Conservation (phyloP, 1,140 invertebrate species). For the Dolichoris vasculosae region DNA sequence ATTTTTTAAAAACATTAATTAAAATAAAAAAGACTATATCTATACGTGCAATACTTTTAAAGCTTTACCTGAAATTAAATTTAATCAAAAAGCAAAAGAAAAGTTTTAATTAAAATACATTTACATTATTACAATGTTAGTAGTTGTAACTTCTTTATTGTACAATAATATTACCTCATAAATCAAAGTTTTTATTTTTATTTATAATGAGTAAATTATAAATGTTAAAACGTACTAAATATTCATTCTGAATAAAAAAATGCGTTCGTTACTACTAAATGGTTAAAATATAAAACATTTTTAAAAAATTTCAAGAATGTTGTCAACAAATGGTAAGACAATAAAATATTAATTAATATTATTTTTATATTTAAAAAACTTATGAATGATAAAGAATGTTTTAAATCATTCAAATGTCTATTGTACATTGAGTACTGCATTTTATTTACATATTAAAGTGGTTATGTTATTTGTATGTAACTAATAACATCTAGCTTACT, state of each 20-base stretch:
- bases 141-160: too few species aligned
- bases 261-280: neutral
- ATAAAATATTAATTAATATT: conserved; percentile 19
- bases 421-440: conserved; percentile 42
- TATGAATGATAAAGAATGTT: conserved; percentile 42
- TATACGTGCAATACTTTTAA: too few species aligned
- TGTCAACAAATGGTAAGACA: neutral
- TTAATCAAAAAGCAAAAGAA: too few species aligned
- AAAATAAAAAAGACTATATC: too few species aligned
- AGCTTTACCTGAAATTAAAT: too few species aligned
- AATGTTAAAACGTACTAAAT: neutral
- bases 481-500: neutral
- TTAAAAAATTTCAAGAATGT: neutral
- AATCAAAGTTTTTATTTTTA: neutral
- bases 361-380: conserved; percentile 51
- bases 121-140: too few species aligned
- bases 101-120: too few species aligned
- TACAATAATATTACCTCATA: too few species aligned
- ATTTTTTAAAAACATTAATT: too few species aligned
- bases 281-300: too few species aligned
- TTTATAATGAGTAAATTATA: neutral
- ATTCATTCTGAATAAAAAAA: neutral
- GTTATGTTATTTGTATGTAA: neutral
- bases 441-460: neutral
- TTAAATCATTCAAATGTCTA: conserved; percentile 18